These are phyloP conservation scores for Leucoraja ocellata DNA, from an alignment of 2,797 vertebrate species.

Conservation along the genomic window DNA sequence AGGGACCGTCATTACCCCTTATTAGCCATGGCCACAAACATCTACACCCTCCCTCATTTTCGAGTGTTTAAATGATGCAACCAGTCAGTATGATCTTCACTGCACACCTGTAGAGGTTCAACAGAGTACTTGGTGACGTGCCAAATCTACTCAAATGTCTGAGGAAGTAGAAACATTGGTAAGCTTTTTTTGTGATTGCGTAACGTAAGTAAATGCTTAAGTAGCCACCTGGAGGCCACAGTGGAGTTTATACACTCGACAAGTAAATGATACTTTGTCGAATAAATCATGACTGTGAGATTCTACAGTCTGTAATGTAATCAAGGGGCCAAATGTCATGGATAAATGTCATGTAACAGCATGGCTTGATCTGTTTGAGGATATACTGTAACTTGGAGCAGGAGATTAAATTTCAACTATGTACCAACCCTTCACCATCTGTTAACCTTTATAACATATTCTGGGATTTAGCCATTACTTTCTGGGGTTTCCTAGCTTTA, in stretches of 20 bases:
- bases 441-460: slow-evolving; percentile 11
- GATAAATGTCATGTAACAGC: neutral
- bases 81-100: neutral
- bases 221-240: neutral
- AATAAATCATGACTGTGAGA: neutral
- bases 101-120: neutral
- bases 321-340: neutral
- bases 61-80: neutral
- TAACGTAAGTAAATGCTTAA: neutral
- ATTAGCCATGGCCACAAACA: too few species aligned
- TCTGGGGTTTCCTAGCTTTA: neutral
- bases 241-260: neutral
- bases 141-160: too few species aligned
- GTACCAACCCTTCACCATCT: neutral
- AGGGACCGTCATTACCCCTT: too few species aligned
- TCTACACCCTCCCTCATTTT: too few species aligned
- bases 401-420: slow-evolving; percentile 2
- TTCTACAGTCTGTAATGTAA: slow-evolving; percentile 21
- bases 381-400: neutral
- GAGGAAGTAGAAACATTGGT: too few species aligned
- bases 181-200: too few species aligned
- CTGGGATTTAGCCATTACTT: slow-evolving; percentile 1
- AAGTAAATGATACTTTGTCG: neutral
- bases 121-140: too few species aligned
- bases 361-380: neutral